Percentiles rank a stretch among this genome's conserved stretches.
These are phyloP conservation scores for Pygmarrhopalites habei DNA, from an alignment of 1,140 invertebrate species.

Conservation along the genomic window DNA sequence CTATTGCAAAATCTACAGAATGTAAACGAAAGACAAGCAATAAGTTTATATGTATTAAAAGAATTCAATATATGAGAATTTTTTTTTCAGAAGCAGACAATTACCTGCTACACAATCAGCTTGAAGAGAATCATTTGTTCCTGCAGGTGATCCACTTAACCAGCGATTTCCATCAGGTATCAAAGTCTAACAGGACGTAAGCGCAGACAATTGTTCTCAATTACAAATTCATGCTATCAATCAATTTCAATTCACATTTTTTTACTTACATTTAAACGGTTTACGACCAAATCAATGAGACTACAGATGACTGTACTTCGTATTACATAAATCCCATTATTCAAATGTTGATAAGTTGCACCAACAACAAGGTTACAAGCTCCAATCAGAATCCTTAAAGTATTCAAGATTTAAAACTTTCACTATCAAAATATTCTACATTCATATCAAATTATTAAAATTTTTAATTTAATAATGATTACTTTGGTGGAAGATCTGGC, in stretches of 20 bases:
- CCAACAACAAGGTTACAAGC: constrained; percentile 26
- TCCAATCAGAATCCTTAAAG: constrained; percentile 15
- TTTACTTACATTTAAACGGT: constrained; percentile 57
- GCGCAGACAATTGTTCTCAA: no score
- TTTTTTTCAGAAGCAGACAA: neutral
- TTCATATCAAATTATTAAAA: no score
- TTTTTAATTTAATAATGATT: constrained; percentile 40
- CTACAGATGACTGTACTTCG: constrained; percentile 61
- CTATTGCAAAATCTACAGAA: constrained; percentile 24
- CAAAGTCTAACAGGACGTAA: constrained; percentile 18
- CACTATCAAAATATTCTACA: no score
- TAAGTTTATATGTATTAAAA: neutral
- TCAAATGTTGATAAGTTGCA: constrained; percentile 40
- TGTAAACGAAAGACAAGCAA: neutral
- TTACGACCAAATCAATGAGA: constrained; percentile 60
- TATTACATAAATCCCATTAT: constrained; percentile 59
- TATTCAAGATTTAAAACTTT: neutral
- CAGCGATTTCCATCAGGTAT: constrained; percentile 33
- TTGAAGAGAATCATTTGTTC: constrained; percentile 25
- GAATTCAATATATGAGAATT: neutral
- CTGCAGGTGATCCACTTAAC: constrained; percentile 21
- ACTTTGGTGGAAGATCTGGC: constrained; percentile 53
- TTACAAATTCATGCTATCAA: no score
- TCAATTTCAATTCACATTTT: neutral
- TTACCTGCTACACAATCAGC: constrained; percentile 41